phyloP scores from a whole-genome alignment of 1,140 invertebrate species.

The Planococcus citri region DNA sequence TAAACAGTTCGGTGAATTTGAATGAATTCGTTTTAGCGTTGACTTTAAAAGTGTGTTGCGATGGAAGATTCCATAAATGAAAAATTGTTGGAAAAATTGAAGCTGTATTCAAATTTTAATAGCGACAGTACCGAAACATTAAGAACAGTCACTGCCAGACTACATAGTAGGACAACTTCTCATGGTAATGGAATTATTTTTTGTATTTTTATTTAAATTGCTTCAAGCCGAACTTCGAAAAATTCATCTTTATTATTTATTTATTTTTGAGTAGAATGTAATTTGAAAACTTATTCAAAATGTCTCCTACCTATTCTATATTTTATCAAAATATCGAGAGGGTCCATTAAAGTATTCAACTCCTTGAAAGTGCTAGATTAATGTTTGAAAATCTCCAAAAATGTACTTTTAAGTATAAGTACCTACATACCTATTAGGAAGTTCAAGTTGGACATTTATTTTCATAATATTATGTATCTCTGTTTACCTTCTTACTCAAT shows the following conservation, averaged over 20 bases:
- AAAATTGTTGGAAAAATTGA: conserved; percentile 34
- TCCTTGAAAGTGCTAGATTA: too few species aligned
- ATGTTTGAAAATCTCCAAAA: too few species aligned
- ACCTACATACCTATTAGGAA: too few species aligned
- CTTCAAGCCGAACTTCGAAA: not conserved
- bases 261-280: not conserved
- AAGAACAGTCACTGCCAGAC: conserved; percentile 35
- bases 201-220: not conserved
- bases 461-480: too few species aligned
- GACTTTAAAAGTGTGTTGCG: not conserved
- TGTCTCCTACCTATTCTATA: too few species aligned
- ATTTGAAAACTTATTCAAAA: too few species aligned
- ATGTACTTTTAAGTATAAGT: too few species aligned
- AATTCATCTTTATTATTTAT: not conserved
- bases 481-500: too few species aligned
- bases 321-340: too few species aligned
- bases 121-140: conserved; percentile 39
- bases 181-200: conserved; percentile 24
- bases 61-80: conserved; percentile 34
- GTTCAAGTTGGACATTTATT: too few species aligned
- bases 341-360: too few species aligned
- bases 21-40: not conserved
- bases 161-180: conserved; percentile 30
- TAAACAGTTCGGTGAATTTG: not conserved
- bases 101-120: conserved; percentile 20